Conservation (phyloP, 2,888 invertebrate genomes). For the Scaptomyza flava region DNA sequence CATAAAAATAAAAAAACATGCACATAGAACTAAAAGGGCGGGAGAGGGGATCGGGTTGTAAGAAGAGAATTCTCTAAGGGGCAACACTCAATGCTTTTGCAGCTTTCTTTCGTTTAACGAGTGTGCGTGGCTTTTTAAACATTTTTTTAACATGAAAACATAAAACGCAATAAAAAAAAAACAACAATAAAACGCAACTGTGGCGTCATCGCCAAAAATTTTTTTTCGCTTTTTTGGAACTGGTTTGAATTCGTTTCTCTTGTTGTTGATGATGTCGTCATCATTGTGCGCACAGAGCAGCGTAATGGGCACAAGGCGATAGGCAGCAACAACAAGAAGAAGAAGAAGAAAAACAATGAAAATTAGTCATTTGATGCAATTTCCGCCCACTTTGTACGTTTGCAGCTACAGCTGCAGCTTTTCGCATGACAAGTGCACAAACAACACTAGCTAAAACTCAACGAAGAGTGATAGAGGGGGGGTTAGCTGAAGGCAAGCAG, state of each 20-base stretch:
- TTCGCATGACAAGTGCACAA: constrained; percentile 67
- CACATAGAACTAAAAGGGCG: constrained; percentile 7
- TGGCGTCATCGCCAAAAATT: constrained; percentile 77
- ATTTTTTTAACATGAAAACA: constrained; percentile 64
- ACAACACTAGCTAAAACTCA: constrained; percentile 26
- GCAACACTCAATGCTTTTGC: background rate
- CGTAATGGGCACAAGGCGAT: constrained; percentile 6
- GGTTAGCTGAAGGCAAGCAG: background rate
- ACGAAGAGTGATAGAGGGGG: constrained; percentile 2
- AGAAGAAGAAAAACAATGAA: constrained; percentile 38
- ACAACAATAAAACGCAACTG: constrained; percentile 48
- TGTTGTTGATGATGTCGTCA: constrained; percentile 68
- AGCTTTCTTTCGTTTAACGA: constrained; percentile 65
- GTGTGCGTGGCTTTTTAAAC: constrained; percentile 58
- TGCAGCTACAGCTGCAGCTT: constrained; percentile 42
- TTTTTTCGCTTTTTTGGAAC: constrained; percentile 59
- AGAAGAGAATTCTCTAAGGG: background rate
- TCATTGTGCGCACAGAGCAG: constrained; percentile 17
- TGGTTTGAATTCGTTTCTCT: constrained; percentile 56
- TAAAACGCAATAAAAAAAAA: constrained; percentile 58
- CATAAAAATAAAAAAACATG: constrained; percentile 17
- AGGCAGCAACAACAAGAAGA: constrained; percentile 16
- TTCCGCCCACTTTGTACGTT: constrained; percentile 60
- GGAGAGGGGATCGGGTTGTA: constrained; percentile 2
- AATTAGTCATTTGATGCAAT: constrained; percentile 75